Evolutionary conservation across 2,113 vertebrate genomes (phyloP), one percentile per base, ranked within the genome.

Genomic region (Hemichromis elongatus): DNA sequence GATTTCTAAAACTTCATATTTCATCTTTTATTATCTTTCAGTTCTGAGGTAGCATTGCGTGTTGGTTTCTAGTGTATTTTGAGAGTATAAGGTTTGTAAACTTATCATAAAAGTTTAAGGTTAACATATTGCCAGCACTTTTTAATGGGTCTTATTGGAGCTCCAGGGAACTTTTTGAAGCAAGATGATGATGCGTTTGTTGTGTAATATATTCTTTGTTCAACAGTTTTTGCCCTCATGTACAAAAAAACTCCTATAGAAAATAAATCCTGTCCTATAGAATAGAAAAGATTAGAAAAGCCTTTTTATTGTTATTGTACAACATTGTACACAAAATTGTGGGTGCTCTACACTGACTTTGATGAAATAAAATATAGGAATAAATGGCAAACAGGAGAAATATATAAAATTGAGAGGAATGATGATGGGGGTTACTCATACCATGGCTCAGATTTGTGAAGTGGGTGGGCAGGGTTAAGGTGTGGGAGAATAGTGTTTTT

Each of bases 371-470:
- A 7, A 7, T 35, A 61, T 33, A 61, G 18, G 28, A 57, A 57
- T 57, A 28, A 57, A 16, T 28, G 28, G 13, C 13, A 57, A 57
- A 57, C 26, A 28, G 26, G 7, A 4, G 3, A 59, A 59, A 59
- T 33, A 30, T 18, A 57, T 30, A 28, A 2, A 57, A 57, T 56
- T 13, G 28, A 16, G 24, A 59, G 26, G 28, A 57, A 9, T 57
- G 57, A 33, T n/a, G 59, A 63, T 63, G 30, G 59, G 57, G 59
- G 30, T 35, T 61, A 35, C 57, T 63, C 59, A 35, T 30, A 63
- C 30, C 57, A 35, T 63, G 59, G 59, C 30, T 63, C 18, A 63
- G 30, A 63, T 35, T 63, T 9, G 59, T 61, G 57, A 61, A 10
- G 57, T 61, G 30, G 0, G 18, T 35, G 6, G 59, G 9, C 30